Evolutionary conservation across 1,140 invertebrate genomes (phyloP), one percentile per base, ranked within the genome.

Genomic region (Drosophila pectinifera): DNA sequence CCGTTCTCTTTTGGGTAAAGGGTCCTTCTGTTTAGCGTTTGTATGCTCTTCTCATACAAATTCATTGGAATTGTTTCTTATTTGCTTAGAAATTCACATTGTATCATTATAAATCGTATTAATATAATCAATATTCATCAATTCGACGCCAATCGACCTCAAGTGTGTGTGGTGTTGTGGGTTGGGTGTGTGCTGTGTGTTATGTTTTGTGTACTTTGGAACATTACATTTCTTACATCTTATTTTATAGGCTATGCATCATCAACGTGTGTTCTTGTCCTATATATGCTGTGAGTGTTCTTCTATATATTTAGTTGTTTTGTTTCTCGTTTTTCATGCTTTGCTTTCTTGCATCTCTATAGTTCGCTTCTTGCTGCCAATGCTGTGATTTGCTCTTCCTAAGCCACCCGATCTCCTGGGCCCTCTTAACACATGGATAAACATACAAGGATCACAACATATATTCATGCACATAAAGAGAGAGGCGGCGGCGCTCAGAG

Each of bases 51-150:
- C 22, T 69, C 51, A 70, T 73, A 73, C 65, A 70, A 70, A 69
- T 42, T 43, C 18, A 73, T 73, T 73, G 64, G 65, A 73, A 73
- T 73, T 42, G 16, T 70, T 39, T 58, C 49, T 68, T 68, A 39
- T 34, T 43, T 36, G 16, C 16, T 53, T 59, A 51, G 2, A 68
- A 51, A 51, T 43, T 51, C 42, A 49, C 65, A 65, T 31, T 0
- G 18, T 61, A n/a, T 41, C 8, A 63, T 43, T 8, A 16, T 41
- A 61, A 56, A 31, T 53, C 8, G 8, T 20, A 31, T 57, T 28
- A 22, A n/a, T 31, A 11, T 31, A 10, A 43, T 43, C 39, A 28
- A 26, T 26, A 28, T 34, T 16, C 14, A 43, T 63, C 14, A 46
- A 64, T 46, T 45, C 22, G 61, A 57, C 26, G n/a, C 31, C 28